These are phyloP conservation scores for Lepus europaeus DNA, from an alignment of 2,113 vertebrate genomes.

Conservation along the genomic window DNA sequence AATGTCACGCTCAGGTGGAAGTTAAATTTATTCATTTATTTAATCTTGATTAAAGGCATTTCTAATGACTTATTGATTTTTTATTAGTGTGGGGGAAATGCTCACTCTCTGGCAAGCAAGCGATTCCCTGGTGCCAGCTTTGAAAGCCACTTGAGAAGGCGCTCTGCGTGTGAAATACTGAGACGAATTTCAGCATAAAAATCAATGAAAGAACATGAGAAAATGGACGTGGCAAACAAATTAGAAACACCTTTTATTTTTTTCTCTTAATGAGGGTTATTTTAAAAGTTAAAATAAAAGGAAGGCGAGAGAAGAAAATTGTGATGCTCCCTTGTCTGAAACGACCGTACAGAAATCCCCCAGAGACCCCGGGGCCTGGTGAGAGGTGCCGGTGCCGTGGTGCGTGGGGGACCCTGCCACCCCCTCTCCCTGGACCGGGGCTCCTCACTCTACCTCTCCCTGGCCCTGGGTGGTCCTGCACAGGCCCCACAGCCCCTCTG, in stretches of 20 bases:
- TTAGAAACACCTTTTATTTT: constrained; percentile 30
- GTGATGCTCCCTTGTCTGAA: not conserved
- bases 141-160: not conserved
- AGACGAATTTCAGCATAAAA: constrained; percentile 64
- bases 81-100: constrained; percentile 1
- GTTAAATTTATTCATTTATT: constrained; percentile 71
- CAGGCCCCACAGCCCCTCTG: not conserved
- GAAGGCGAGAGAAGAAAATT: not conserved
- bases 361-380: too few relatives aligned
- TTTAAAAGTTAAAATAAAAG: not conserved
- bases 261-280: constrained; percentile 31
- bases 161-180: constrained; percentile 21
- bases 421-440: too few relatives aligned
- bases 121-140: constrained; percentile 32
- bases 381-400: too few relatives aligned
- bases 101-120: constrained; percentile 60
- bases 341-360: not conserved
- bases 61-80: constrained; percentile 76
- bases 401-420: too few relatives aligned
- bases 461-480: too few relatives aligned
- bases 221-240: constrained; percentile 14
- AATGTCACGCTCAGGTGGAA: constrained; percentile 19
- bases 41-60: constrained; percentile 69
- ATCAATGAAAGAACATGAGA: constrained; percentile 52
- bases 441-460: not conserved